These are phyloP conservation scores for Chrysolina americana DNA, from an alignment of 2,888 invertebrate genomes.

Conservation along the genomic window DNA sequence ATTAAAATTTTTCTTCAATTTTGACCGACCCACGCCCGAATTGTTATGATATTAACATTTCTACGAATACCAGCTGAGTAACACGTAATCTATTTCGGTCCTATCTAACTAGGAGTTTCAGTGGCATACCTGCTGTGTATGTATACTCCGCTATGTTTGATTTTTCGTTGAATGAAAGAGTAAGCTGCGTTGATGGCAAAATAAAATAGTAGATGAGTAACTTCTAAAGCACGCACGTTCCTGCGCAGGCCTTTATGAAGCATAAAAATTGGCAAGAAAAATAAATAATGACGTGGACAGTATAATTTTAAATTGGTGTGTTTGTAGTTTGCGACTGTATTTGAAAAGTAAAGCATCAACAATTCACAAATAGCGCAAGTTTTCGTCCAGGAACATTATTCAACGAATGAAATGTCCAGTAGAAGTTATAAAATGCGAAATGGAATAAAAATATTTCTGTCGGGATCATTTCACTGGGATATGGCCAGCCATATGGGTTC, in stretches of 20 bases:
- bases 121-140: background rate
- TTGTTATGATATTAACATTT: slow-evolving; percentile 9
- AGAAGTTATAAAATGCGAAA: too few relatives aligned
- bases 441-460: too few relatives aligned
- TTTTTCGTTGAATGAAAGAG: background rate
- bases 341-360: background rate
- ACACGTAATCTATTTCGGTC: background rate
- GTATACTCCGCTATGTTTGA: background rate
- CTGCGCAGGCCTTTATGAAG: slow-evolving; percentile 2
- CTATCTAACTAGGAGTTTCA: background rate
- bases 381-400: background rate
- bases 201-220: slow-evolving; percentile 16
- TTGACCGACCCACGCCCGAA: background rate
- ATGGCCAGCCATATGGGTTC: too few relatives aligned
- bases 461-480: too few relatives aligned
- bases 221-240: background rate
- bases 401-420: background rate
- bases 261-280: slow-evolving; percentile 14
- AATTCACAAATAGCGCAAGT: slow-evolving; percentile 2
- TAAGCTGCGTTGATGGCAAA: background rate
- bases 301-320: background rate
- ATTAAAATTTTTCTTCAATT: slow-evolving; percentile 8
- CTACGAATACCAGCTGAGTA: background rate
- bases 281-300: slow-evolving; percentile 5
- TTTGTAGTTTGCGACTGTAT: slow-evolving; percentile 1